Evolutionary conservation across 1,140 invertebrate species (phyloP), one percentile per base, ranked within the genome.

Genomic region (Diabrotica virgifera): DNA sequence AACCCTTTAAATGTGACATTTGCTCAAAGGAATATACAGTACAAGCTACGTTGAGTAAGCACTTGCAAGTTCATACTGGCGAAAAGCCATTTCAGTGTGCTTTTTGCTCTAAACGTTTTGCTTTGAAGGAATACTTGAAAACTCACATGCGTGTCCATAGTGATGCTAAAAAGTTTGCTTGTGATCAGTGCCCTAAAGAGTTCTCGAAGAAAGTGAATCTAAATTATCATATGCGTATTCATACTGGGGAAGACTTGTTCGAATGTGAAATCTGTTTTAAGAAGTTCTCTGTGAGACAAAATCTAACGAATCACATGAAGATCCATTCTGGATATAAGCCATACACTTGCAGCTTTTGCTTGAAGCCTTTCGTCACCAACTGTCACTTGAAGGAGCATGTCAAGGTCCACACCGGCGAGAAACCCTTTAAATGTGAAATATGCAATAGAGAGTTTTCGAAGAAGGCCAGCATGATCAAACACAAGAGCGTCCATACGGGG

Each of bases 261-360:
- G 14, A 10, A 12, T n/a, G 51, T 3, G 51, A 52, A 54, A 24
- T 24, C 4, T 24, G 24, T 24, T 24, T 24, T 24, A 24, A 24
- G 24, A 24, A 24, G 24, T 24, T 24, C 4, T 24, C 24, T 2
- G 24, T 24, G 24, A 24, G 24, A 4, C 24, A 24, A 4, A 24
- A 24, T 24, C 4, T 24, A 24, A 24, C 24, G 4, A 24, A 24
- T 24, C 24, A 24, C 24, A 24, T 24, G 24, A 24, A 24, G 24
- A 54, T 14, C 11, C 14, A 54, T 14, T 10, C 14, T 13, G 53
- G 53, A 24, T 5, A 54, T 24, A 54, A 54, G 35, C 53, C 53
- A 54, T 54, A 12, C 35, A n/a, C n/a, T 12, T 54, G 53, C 35
- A 54, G 35, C 14, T 54, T 54, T 14, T 52, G 51, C 51, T 52